Evolutionary conservation across 2,888 invertebrate genomes (phyloP), one percentile per base, ranked within the genome.

Genomic region (Pristionchus mayeri): DNA sequence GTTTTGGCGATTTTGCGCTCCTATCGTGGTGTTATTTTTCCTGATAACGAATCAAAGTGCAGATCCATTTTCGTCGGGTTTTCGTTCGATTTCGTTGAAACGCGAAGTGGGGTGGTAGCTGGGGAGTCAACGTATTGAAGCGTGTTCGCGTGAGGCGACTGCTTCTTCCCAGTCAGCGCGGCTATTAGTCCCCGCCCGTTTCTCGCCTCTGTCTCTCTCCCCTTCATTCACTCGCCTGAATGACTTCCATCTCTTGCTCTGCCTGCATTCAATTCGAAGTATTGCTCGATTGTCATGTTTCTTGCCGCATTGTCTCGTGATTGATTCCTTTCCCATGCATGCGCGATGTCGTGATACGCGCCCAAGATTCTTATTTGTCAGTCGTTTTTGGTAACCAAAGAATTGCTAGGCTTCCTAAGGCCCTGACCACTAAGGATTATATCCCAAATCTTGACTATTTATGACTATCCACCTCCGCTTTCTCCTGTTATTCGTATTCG

Each of bases 11-110:
- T 24, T 71, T n/a, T 71, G 71, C 71, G 21, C 67, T 9, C 67
- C 18, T 21, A 37, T 67, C 67, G 67, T 67, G 44, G 44, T 78
- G 76, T 21, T 50, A 50, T 78, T 50, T 44, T 76, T 34, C 16
- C 30, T 78, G 76, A 78, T 78, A 78, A 27, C 76, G 76, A 30
- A n/a, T n/a, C 18, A 50, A 50, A 78, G 50, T 50, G 50, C 71
- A 44, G 34, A 63, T 30, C 24, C 71, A 40, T 71, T 71, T 71
- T 71, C 50, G 6, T 18, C 50, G 50, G 48, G 6, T 78, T 78
- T 18, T 7, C 50, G 16, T 7, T 13, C 21, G 50, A 78, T 78
- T 48, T 78, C 76, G 48, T 78, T 78, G 76, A 78, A 71, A 71
- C 9, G 71, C n/a, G 71, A 24, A 40, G n/a, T 71, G 71, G 71